Evolutionary conservation across 2,888 invertebrate genomes (phyloP).

Genomic region (Clistopyga incitator): DNA sequence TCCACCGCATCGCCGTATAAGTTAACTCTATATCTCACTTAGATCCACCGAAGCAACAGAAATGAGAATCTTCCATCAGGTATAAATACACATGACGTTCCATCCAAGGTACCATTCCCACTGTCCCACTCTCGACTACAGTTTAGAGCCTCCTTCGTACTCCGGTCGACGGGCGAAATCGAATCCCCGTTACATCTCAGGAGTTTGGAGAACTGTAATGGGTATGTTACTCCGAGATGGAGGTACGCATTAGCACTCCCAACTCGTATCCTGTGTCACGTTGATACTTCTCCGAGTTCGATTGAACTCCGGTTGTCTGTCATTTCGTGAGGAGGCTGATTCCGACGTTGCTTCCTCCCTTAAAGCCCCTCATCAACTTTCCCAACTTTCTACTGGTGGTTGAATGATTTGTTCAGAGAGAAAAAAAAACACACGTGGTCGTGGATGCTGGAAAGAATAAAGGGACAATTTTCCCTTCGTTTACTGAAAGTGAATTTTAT

Average conservation of each 20-base stretch:
- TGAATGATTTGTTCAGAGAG: no score
- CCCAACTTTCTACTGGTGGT: no score
- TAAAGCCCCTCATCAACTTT: no score
- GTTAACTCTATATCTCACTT: constrained; percentile 46
- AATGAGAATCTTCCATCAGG: constrained; percentile 42
- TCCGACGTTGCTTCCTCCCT: not conserved
- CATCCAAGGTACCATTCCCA: constrained; percentile 22
- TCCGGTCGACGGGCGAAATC: constrained; percentile 9
- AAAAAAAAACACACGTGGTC: no score
- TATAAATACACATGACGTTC: constrained; percentile 27
- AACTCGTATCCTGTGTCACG: constrained; percentile 10
- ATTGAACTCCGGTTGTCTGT: not conserved
- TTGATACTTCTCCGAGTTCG: constrained; percentile 1
- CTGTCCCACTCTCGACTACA: constrained; percentile 9
- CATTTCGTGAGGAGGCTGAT: not conserved
- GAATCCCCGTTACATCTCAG: constrained; percentile 4
- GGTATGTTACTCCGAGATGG: not conserved
- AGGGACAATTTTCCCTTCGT: no score
- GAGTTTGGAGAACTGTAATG: constrained; percentile 15
- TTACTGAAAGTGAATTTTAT: no score
- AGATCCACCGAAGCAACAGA: constrained; percentile 17
- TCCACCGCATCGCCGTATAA: not conserved
- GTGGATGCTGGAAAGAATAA: no score
- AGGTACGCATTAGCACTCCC: not conserved
- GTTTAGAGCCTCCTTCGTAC: not conserved